Percentiles rank a stretch among this genome's conserved stretches.
These are phyloP conservation scores for Phlogophora meticulosa DNA, from an alignment of 2,888 invertebrate species.

Conservation along the genomic window DNA sequence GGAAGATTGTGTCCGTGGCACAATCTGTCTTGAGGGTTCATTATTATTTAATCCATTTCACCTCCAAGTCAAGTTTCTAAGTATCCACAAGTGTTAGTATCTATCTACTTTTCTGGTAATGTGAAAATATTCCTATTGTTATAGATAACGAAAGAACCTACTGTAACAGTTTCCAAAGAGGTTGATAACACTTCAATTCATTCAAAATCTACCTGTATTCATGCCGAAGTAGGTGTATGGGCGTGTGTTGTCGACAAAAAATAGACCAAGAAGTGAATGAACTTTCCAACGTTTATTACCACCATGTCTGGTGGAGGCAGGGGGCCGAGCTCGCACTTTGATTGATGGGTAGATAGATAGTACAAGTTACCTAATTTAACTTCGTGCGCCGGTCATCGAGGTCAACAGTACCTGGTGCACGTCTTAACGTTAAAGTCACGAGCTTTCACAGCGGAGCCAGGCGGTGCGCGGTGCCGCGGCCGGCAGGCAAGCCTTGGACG, in stretches of 20 bases:
- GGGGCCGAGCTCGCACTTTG: conserved; percentile 72
- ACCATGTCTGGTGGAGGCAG: conserved; percentile 69
- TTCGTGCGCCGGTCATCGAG: conserved; percentile 70
- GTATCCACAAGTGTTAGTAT: not conserved
- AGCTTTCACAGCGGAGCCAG: conserved; percentile 67
- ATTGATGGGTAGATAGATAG: conserved; percentile 80
- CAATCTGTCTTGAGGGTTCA: no score
- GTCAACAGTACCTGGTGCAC: conserved; percentile 75
- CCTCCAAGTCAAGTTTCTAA: not conserved
- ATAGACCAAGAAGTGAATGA: conserved; percentile 86
- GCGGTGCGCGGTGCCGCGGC: no score
- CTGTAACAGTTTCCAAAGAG: conserved; percentile 40
- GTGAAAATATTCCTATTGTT: conserved; percentile 36
- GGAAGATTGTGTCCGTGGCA: no score
- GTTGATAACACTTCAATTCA: conserved; percentile 44
- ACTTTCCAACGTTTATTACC: conserved; percentile 78
- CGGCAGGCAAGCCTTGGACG: conserved; percentile 77
- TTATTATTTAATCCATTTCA: conserved; percentile 1
- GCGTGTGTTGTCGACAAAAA: conserved; percentile 72
- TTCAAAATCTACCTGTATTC: conserved; percentile 58
- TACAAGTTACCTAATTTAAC: conserved; percentile 73
- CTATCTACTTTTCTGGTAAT: conserved; percentile 21
- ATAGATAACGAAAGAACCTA: conserved; percentile 15
- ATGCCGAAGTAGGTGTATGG: conserved; percentile 46
- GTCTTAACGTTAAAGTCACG: conserved; percentile 68